Base-by-base conservation (phyloP, 1,140 invertebrate species). In the Drosophila melanica region DNA sequence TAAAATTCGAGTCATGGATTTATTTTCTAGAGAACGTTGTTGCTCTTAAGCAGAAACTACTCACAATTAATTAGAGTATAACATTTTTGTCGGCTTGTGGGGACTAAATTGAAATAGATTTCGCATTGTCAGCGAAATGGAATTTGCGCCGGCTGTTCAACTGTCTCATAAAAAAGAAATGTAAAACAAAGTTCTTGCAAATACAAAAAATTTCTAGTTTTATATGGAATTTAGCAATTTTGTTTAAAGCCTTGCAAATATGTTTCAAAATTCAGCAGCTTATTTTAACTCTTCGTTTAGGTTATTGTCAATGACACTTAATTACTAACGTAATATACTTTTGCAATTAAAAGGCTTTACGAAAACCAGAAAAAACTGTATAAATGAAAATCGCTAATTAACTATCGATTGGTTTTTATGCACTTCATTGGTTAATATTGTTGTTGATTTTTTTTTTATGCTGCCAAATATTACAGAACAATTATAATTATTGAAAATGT, bases 371-470 rank as follows among this genome's bases (percentile, higher is more conserved):
- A 47, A 60, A 41, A 45, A 10, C 41, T 23, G 0, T 23, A 23
- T 23, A 23, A 23, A 23, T 66, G 51, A 72, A 48, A 87, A 58
- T 55, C 57, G 72, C 79, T 86, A 86, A 86, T 86, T 86, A 82
- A 82, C 82, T 86, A 87, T 87, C 71, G 82, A 86, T 86, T 87
- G 82, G 30, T 59, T 59, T 70, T 62, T 41, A 37, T 39, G 16
- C 48, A 44, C 30, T 62, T 14, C 11, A 30, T 67, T 67, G 10
- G 9, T 30, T 41, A 16, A 44, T 33, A 12, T 33, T 18, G 12
- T 2, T 23, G 12, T 27, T 23, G 33, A n/a, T n/a, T 37, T 48
- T 60, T 37, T 60, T 68, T 60, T 12, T 35, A 41, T 41, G 48
- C 48, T 60, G 47, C 41, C 69, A 71, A 75, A 71, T 78, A 75